phyloP scores from a whole-genome alignment of 2,113 vertebrate species.

The Muntiacus reevesi region DNA sequence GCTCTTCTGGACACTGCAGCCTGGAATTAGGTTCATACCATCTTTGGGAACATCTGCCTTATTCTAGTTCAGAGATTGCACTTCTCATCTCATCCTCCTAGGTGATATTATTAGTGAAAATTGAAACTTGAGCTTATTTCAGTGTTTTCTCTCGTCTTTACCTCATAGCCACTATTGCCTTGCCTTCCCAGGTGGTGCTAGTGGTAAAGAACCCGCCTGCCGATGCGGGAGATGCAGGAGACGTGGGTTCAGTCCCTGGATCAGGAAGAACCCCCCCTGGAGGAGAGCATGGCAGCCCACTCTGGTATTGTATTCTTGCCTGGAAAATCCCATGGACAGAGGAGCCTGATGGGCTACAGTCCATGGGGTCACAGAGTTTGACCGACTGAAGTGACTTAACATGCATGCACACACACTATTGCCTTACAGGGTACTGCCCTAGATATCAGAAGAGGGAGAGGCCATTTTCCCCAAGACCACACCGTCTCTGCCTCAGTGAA shows the following conservation, averaged over 20 bases:
- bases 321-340: not conserved
- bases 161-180: not conserved
- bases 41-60: not conserved
- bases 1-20: not conserved
- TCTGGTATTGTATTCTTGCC: not conserved
- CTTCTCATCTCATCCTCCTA: not conserved
- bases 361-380: not conserved
- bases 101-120: not conserved
- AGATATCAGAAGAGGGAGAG: not conserved
- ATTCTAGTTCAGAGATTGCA: not conserved
- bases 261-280: not conserved
- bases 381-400: not conserved
- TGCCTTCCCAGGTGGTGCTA: not conserved
- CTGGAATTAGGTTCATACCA: not conserved
- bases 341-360: not conserved
- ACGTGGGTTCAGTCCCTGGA: not conserved
- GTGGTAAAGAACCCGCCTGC: not conserved
- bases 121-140: not conserved
- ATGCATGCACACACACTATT: not conserved
- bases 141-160: not conserved
- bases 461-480: not conserved
- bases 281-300: not conserved
- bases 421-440: not conserved
- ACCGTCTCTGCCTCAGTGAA: not conserved
- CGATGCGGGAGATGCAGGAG: not conserved